Evolutionary conservation across 2,113 vertebrate genomes (phyloP).

Genomic region (Montifringilla adamsi): DNA sequence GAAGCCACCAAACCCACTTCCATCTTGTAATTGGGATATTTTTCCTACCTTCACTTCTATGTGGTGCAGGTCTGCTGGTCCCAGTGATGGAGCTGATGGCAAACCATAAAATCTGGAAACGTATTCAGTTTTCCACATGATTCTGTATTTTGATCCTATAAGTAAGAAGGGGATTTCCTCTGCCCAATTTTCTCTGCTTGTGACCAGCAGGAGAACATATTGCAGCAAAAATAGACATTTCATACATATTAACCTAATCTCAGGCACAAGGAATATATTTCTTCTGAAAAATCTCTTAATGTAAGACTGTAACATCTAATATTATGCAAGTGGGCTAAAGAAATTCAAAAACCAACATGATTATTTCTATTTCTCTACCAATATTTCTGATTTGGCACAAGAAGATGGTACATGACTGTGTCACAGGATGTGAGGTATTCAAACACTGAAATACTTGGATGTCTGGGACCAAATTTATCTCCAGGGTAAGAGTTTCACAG

Average conservation of each 20-base stretch:
- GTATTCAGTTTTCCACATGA: not conserved
- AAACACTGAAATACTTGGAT: not conserved
- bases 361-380: not conserved
- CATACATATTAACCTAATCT: not conserved
- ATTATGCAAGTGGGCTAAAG: not conserved
- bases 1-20: not conserved
- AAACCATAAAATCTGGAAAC: not conserved
- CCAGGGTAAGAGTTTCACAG: not conserved
- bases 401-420: rapidly evolving
- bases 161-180: not conserved
- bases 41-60: not conserved
- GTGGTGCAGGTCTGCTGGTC: not conserved
- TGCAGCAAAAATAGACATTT: not conserved
- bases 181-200: not conserved
- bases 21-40: not conserved
- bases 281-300: not conserved
- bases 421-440: not conserved
- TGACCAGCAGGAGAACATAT: not conserved
- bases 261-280: not conserved
- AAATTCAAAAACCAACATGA: not conserved
- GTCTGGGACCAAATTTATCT: not conserved
- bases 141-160: not conserved
- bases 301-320: not conserved
- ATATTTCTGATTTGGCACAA: not conserved
- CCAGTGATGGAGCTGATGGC: not conserved